Evolutionary conservation across 1,140 invertebrate genomes (phyloP).

Genomic region (Papilio polyxenes): DNA sequence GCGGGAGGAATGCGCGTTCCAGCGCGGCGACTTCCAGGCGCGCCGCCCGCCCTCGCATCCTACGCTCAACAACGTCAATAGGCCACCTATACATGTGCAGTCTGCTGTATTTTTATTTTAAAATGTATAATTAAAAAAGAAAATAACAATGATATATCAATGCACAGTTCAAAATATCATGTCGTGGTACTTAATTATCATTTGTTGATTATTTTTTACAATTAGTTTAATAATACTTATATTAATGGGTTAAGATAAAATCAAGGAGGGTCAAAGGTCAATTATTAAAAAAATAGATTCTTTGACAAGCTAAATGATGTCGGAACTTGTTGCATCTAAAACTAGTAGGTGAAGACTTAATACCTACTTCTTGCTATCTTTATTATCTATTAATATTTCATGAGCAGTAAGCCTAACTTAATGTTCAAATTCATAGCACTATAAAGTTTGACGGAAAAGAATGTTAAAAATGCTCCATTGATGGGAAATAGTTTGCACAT

Average conservation of each 20-base stretch:
- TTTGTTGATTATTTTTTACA: too few species aligned
- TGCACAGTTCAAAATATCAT: too few species aligned
- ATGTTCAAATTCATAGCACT: conserved; percentile 3
- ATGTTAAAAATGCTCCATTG: neutral
- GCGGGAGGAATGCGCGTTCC: conserved; percentile 73
- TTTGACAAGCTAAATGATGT: too few species aligned
- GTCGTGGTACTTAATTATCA: too few species aligned
- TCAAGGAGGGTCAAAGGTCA: too few species aligned
- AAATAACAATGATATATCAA: too few species aligned
- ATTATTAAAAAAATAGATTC: too few species aligned
- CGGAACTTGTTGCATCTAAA: too few species aligned
- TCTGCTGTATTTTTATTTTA: neutral
- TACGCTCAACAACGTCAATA: conserved; percentile 31
- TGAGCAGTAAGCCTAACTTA: neutral
- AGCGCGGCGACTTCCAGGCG: conserved; percentile 68
- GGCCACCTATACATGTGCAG: neutral
- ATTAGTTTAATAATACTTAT: too few species aligned
- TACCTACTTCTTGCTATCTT: neutral
- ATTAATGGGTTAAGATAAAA: too few species aligned
- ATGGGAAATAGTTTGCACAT: neutral
- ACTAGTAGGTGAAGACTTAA: neutral
- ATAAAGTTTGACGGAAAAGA: neutral
- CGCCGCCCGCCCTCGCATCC: conserved; percentile 42
- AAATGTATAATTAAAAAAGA: too few species aligned
- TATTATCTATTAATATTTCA: neutral